Conservation (phyloP, 2,113 vertebrate genomes). For the Potamarius usumacintae region DNA sequence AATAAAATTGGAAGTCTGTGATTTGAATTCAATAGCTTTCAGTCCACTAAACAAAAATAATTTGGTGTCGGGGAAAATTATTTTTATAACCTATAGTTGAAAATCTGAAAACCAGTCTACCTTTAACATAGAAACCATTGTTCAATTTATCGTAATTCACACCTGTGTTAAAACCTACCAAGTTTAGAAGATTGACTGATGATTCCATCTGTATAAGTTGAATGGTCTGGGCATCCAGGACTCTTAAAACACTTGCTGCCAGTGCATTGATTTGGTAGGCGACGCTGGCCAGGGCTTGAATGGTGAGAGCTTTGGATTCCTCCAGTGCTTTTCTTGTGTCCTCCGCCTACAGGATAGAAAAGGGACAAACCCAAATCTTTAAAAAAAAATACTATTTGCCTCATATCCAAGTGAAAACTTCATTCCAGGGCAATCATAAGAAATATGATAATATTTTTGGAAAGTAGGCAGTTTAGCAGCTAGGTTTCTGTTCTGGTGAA, state of each 20-base stretch:
- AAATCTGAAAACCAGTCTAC: no score
- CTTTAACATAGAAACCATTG: background rate
- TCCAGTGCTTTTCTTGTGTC: slow-evolving; percentile 79
- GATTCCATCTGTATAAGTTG: slow-evolving; percentile 80
- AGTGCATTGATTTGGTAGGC: slow-evolving; percentile 85
- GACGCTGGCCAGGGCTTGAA: slow-evolving; percentile 87
- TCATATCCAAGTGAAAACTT: background rate
- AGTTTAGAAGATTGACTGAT: slow-evolving; percentile 72
- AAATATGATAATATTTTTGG: background rate
- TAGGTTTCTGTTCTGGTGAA: background rate
- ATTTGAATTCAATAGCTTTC: no score
- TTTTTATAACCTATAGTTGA: no score
- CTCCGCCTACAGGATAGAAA: slow-evolving; percentile 67
- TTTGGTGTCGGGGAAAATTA: no score
- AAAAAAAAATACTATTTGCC: background rate
- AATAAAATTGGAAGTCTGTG: no score
- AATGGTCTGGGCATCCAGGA: slow-evolving; percentile 80
- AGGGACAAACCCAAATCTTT: background rate
- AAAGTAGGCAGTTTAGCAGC: background rate
- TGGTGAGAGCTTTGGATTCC: slow-evolving; percentile 83
- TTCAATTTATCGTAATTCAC: background rate
- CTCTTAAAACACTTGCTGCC: slow-evolving; percentile 74
- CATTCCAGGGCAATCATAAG: background rate
- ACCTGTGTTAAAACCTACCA: slow-evolving; percentile 65
- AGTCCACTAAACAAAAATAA: no score